Base-by-base conservation (phyloP, 2,113 vertebrate species). In the Marmota flaviventris region DNA sequence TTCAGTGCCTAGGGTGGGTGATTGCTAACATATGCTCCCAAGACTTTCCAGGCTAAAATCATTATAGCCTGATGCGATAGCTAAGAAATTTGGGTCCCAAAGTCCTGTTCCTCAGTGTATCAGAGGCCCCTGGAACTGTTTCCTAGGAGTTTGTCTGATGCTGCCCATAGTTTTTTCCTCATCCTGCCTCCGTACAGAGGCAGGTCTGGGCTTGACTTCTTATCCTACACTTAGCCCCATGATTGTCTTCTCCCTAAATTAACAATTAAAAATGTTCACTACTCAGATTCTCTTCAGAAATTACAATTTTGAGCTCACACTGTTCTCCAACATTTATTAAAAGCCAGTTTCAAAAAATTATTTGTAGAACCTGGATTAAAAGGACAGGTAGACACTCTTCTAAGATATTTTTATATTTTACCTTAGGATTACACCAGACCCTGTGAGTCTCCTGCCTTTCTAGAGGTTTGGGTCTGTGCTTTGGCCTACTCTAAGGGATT, bases 1-100 rank as follows among this genome's bases (percentile, higher is more conserved):
- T 77, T 63, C 83, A 37, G 12, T 97, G 89, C 63, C 95, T 89
- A 53, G 53, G 83, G 42, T 84, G 17, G 53, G 45, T 97, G 96
- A 97, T 97, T 95, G 83, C 83, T 96, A 97, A 95, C 96, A 97
- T 77, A 95, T 96, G 95, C 92, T 92, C 58, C 95, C 78, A 97
- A 97, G 94, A 27, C 9, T 89, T 92, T 81, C 86, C 86, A 96
- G 76, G 61, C 18, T 90, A 79, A 96, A 97, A 83, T 83, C 77
- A 94, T 96, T 78, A 90, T 42, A 48, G 12, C 45, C 63, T 95
- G 42, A 73, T 73, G 78, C 82, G 83, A 73, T 73, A 85, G 61
- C 72, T 94, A 82, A 85, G 67, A 93, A 86, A 42, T 78, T 53
- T 90, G 72, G 94, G 22, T 83, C 27, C 90, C 34, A 51, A 34